Conservation (phyloP, 2,888 invertebrate genomes). For the Lasioglossum lativentre region DNA sequence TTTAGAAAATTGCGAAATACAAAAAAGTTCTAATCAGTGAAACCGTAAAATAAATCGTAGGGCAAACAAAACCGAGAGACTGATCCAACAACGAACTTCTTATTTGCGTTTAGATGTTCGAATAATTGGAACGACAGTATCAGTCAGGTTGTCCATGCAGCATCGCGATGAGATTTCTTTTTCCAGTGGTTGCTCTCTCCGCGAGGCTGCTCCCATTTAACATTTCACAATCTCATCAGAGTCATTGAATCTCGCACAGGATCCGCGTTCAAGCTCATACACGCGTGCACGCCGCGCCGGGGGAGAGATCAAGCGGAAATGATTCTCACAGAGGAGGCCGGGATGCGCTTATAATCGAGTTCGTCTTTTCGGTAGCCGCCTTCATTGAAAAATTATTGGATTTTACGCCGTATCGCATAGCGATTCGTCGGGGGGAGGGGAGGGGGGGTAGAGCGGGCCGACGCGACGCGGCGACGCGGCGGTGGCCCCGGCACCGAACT, state of each 20-base stretch:
- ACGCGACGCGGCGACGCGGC: neutral
- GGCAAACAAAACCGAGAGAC: too few species aligned
- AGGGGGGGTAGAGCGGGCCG: constrained; percentile 19
- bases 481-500: constrained; percentile 52
- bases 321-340: neutral
- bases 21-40: too few species aligned
- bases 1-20: too few species aligned
- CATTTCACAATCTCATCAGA: constrained; percentile 7
- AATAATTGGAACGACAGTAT: neutral
- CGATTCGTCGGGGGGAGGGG: constrained; percentile 57
- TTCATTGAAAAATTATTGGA: constrained; percentile 55
- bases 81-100: neutral
- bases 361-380: constrained; percentile 24
- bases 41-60: too few species aligned
- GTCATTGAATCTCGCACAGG: neutral
- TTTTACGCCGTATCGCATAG: constrained; percentile 48
- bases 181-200: neutral
- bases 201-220: neutral
- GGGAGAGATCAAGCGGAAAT: neutral
- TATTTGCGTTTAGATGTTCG: neutral
- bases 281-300: neutral
- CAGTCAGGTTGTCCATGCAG: neutral
- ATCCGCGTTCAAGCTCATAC: neutral
- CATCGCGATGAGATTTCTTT: neutral
- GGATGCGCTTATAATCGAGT: constrained; percentile 22